Conservation (phyloP, 2,797 vertebrate species). For the Trichosurus vulpecula region DNA sequence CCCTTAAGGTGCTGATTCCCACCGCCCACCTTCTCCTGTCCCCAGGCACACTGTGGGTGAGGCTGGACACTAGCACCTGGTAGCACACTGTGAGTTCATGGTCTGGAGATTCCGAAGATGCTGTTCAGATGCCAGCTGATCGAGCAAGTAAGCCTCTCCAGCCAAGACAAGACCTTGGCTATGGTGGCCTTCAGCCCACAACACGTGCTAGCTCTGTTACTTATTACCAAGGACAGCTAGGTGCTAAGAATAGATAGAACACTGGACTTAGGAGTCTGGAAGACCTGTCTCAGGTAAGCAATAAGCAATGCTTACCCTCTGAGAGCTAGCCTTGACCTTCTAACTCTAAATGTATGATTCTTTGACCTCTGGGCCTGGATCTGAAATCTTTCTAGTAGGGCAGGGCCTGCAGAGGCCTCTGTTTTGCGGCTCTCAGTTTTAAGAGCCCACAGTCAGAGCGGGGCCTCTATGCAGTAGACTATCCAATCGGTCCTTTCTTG, state of each 20-base stretch:
- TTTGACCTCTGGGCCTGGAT: background rate
- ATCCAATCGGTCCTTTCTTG: background rate
- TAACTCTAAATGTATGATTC: background rate
- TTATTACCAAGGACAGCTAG: background rate
- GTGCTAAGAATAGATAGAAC: background rate
- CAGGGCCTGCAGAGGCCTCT: background rate
- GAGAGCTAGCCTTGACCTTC: background rate
- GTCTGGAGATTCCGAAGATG: constrained; percentile 30
- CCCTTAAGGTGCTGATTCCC: constrained; percentile 52
- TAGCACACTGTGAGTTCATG: constrained; percentile 58
- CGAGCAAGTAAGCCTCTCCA: too few species aligned
- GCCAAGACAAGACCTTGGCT: background rate
- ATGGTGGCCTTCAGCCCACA: background rate
- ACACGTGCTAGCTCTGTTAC: too few species aligned
- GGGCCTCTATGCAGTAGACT: background rate
- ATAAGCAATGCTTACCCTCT: background rate
- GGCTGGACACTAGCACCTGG: constrained; percentile 49
- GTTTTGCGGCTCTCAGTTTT: background rate
- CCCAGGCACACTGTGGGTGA: constrained; percentile 44
- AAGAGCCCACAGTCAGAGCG: background rate
- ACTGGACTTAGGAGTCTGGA: too few species aligned
- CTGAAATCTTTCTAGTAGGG: background rate
- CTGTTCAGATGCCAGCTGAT: background rate
- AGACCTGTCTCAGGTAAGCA: background rate
- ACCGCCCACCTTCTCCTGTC: constrained; percentile 46